Evolutionary conservation across 2,797 vertebrate genomes (phyloP).

Genomic region (Spizella passerina): DNA sequence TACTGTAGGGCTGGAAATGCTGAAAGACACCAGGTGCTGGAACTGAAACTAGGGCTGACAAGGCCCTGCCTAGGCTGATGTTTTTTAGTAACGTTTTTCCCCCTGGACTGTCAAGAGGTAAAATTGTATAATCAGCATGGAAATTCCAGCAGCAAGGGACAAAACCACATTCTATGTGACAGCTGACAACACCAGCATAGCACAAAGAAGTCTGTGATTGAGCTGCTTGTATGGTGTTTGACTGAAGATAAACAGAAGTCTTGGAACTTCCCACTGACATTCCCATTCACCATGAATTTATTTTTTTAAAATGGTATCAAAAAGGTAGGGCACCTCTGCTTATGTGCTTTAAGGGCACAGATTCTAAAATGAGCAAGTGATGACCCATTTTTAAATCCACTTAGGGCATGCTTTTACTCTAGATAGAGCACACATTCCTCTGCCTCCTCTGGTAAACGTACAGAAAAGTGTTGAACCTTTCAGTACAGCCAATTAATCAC

Average conservation of each 20-base stretch:
- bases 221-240: background rate
- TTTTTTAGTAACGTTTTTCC: background rate
- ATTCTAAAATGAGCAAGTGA: constrained; percentile 7
- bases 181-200: background rate
- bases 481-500: constrained; percentile 65
- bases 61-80: background rate
- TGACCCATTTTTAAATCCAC: constrained; percentile 55
- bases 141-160: background rate
- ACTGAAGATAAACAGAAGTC: constrained; percentile 3
- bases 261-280: background rate
- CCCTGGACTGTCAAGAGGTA: background rate
- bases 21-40: background rate
- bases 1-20: background rate
- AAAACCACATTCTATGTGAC: background rate
- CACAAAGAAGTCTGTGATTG: background rate
- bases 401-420: constrained; percentile 12
- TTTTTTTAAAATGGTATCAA: background rate
- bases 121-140: background rate
- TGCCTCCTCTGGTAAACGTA: constrained; percentile 41
- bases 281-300: background rate
- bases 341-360: background rate
- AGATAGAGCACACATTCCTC: constrained; percentile 22
- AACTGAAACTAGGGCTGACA: background rate
- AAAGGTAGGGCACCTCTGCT: constrained; percentile 13
- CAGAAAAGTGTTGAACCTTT: constrained; percentile 57